A percentile compares a stretch with the other conserved stretches of the same genome.
Conservation (phyloP, 2,113 vertebrate genomes). For the Notechis scutatus region DNA sequence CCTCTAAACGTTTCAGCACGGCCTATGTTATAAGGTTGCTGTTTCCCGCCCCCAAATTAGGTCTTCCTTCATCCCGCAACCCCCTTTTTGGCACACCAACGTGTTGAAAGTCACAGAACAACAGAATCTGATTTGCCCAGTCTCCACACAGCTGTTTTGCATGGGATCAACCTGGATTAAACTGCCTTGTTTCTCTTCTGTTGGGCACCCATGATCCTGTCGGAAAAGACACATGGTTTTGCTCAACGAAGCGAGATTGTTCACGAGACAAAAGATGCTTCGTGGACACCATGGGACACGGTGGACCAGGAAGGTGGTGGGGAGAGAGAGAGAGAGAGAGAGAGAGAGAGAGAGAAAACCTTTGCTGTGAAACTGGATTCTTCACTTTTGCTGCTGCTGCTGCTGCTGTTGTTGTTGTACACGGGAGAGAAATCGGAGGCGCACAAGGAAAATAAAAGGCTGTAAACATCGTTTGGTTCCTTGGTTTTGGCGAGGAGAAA, state of each 20-base stretch:
- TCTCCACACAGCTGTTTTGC: background rate
- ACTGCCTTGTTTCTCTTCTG: background rate
- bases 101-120: background rate
- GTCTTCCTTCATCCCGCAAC: background rate
- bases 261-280: background rate
- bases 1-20: background rate
- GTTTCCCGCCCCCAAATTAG: conserved; percentile 24
- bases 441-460: background rate
- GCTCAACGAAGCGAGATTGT: background rate
- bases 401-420: background rate
- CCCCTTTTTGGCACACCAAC: background rate
- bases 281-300: background rate
- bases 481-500: background rate
- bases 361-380: background rate
- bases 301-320: background rate
- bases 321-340: too few relatives aligned
- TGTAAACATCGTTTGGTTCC: background rate
- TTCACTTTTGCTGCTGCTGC: background rate
- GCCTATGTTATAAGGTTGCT: background rate
- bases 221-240: background rate
- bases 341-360: too few relatives aligned
- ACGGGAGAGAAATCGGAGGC: background rate
- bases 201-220: background rate
- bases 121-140: background rate
- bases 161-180: background rate